These are phyloP conservation scores for Suillia variegata DNA, from an alignment of 2,888 invertebrate genomes.

Conservation along the genomic window DNA sequence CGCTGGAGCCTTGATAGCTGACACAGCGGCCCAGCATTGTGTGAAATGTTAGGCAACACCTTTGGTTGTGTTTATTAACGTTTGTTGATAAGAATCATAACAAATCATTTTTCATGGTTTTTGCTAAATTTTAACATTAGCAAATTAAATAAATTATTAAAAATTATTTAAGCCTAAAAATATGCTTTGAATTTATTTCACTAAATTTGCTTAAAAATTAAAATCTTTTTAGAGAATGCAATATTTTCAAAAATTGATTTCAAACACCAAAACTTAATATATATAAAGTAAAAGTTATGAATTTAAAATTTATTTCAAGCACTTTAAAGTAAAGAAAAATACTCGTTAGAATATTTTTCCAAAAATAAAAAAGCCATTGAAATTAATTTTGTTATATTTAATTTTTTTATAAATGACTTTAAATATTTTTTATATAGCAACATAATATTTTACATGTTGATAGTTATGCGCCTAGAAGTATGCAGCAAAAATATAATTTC, in stretches of 20 bases:
- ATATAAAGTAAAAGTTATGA: too few species aligned
- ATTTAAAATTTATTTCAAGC: not conserved
- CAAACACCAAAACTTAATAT: too few species aligned
- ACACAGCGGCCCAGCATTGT: constrained; percentile 62
- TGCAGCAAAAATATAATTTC: not conserved
- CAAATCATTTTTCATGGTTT: too few species aligned
- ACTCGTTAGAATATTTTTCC: not conserved
- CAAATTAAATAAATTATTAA: not conserved
- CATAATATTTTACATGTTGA: too few species aligned
- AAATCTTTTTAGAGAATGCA: too few species aligned
- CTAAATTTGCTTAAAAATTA: not conserved
- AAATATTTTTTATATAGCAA: too few species aligned
- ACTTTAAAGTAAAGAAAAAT: too few species aligned
- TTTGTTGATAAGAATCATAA: not conserved
- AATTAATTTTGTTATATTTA: too few species aligned
- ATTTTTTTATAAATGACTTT: too few species aligned
- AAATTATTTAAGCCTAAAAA: not conserved
- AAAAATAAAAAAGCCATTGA: too few species aligned
- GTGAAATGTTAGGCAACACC: constrained; percentile 25
- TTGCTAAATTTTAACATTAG: not conserved
- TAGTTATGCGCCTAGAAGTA: not conserved
- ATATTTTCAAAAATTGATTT: too few species aligned
- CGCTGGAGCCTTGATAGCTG: constrained; percentile 74
- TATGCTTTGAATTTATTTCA: not conserved
- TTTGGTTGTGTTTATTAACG: not conserved